Percentiles rank a stretch among this genome's conserved stretches.
Conservation (phyloP, 1,140 invertebrate genomes). For the Aradophagus sp. region DNA sequence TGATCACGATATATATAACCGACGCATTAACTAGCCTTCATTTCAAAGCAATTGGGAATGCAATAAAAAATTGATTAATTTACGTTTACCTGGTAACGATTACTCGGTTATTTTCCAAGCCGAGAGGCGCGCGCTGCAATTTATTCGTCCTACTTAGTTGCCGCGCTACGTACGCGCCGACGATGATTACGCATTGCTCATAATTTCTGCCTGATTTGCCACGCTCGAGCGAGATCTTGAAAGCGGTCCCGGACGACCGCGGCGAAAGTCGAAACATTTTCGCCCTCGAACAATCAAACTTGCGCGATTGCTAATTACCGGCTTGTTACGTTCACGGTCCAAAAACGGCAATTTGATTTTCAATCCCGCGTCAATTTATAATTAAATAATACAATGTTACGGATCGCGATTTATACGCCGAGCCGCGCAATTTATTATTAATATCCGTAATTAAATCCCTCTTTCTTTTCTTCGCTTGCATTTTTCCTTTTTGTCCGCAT, state of each 20-base stretch:
- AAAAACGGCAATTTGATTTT: conserved; percentile 14
- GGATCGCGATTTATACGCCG: conserved; percentile 17
- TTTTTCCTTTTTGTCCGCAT: background rate
- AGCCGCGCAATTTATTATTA: conserved; percentile 24
- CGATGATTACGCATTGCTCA: conserved; percentile 57
- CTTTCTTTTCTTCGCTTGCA: conserved; percentile 7
- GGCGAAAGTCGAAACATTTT: conserved; percentile 19
- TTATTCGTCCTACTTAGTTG: conserved; percentile 61
- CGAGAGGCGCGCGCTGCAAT: conserved; percentile 47
- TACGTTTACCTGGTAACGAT: conserved; percentile 51
- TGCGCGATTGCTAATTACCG: conserved; percentile 27
- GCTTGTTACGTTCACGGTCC: conserved; percentile 4
- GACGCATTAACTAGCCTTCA: conserved; percentile 33
- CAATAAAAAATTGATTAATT: conserved; percentile 53
- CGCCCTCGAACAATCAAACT: conserved; percentile 12
- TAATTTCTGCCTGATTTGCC: conserved; percentile 61
- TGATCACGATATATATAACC: conserved; percentile 32
- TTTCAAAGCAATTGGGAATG: conserved; percentile 17
- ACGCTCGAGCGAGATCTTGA: conserved; percentile 47
- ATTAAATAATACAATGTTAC: conserved; percentile 34
- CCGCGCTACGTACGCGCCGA: conserved; percentile 37
- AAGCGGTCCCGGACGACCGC: conserved; percentile 23
- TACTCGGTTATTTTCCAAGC: conserved; percentile 50
- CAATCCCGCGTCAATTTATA: conserved; percentile 23
- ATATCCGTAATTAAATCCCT: conserved; percentile 27